Conservation (phyloP, 2,888 invertebrate genomes). For the Tipula helvola region DNA sequence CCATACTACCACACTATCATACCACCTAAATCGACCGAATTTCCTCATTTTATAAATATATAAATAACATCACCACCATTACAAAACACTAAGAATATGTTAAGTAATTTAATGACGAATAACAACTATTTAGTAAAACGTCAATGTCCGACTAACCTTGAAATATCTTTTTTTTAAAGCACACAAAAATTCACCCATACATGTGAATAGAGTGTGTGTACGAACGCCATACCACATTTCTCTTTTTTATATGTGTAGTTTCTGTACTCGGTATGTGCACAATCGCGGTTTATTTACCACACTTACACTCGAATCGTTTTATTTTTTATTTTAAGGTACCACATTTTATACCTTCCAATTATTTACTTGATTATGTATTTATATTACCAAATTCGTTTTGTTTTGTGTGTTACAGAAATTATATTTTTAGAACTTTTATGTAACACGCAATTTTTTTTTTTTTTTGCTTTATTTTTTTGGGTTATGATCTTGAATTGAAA, state of each 20-base stretch:
- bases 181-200: not conserved
- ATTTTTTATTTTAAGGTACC: not conserved
- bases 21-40: not conserved
- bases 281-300: not conserved
- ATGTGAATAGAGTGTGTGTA: not conserved
- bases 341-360: not conserved
- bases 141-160: constrained; percentile 4
- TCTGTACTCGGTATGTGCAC: not conserved
- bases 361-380: not conserved
- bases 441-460: not conserved
- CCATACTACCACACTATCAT: too few relatives aligned
- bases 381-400: not conserved
- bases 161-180: not conserved
- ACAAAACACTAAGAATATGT: not conserved
- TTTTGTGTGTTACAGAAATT: not conserved
- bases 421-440: not conserved
- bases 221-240: not conserved
- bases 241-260: not conserved
- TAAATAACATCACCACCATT: not conserved
- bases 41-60: not conserved
- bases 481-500: not conserved
- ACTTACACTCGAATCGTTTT: not conserved
- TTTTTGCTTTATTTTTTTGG: not conserved
- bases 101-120: not conserved
- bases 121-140: not conserved